phyloP scores from a whole-genome alignment of 2,113 vertebrate genomes.

The Synchiropus splendidus region DNA sequence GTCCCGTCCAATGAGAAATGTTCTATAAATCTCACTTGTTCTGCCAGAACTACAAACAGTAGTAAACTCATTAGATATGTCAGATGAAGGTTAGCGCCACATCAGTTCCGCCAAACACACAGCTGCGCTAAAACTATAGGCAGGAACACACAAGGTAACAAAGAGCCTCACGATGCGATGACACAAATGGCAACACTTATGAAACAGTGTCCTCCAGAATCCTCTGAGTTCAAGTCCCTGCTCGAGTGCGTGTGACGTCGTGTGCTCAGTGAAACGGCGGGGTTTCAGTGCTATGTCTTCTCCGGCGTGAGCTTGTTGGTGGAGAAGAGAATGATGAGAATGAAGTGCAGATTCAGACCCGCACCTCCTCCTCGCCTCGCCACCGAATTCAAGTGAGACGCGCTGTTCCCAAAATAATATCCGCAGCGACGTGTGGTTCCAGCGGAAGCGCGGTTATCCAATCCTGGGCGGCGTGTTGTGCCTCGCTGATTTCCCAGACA shows the following conservation, averaged over 20 bases:
- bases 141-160: no score
- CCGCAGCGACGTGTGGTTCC: slow-evolving; percentile 18
- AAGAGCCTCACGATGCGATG: no score
- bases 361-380: slow-evolving; percentile 15
- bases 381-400: slow-evolving; percentile 9
- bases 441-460: slow-evolving; percentile 6
- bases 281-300: slow-evolving; percentile 43
- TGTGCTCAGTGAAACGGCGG: slow-evolving; percentile 11
- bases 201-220: no score
- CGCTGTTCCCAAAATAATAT: slow-evolving; percentile 14
- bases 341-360: slow-evolving; percentile 42
- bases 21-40: no score
- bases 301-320: slow-evolving; percentile 52
- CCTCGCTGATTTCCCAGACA: slow-evolving; percentile 10
- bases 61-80: no score
- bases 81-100: no score
- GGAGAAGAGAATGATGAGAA: slow-evolving; percentile 45
- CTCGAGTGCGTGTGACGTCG: background rate
- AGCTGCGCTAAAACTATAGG: no score
- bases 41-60: no score
- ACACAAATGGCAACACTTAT: no score
- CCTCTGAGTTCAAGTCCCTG: no score
- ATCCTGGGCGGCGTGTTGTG: slow-evolving; percentile 13
- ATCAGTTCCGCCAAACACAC: no score
- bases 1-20: no score